Percentiles rank a stretch among this genome's conserved stretches.
Conservation (phyloP, 2,888 invertebrate species). For the Clostera curtula region DNA sequence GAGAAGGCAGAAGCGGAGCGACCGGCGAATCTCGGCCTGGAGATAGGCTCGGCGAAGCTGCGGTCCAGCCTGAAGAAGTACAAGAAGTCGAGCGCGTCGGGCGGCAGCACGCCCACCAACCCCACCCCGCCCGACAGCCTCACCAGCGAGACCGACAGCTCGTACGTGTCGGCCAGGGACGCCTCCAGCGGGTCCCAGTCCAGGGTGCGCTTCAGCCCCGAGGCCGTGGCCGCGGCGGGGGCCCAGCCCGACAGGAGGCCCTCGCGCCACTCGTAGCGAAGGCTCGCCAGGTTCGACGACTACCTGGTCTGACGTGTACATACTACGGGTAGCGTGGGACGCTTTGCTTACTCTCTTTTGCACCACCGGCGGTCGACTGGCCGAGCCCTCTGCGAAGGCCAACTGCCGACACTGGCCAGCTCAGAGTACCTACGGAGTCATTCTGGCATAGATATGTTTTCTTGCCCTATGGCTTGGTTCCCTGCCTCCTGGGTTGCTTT, state of each 20-base stretch:
- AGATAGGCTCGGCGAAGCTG: slow-evolving; percentile 79
- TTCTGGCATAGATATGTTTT: neutral
- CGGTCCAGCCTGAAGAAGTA: slow-evolving; percentile 88
- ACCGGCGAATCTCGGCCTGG: slow-evolving; percentile 74
- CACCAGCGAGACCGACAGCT: slow-evolving; percentile 88
- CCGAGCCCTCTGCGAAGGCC: slow-evolving; percentile 8
- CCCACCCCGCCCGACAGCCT: slow-evolving; percentile 90
- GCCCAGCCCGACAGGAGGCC: slow-evolving; percentile 35
- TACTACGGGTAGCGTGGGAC: slow-evolving; percentile 41
- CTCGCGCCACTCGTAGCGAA: slow-evolving; percentile 62
- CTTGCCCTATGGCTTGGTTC: slow-evolving; percentile 14
- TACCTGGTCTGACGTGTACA: slow-evolving; percentile 58
- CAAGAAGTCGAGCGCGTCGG: slow-evolving; percentile 69
- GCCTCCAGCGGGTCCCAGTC: slow-evolving; percentile 80
- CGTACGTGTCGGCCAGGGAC: slow-evolving; percentile 90
- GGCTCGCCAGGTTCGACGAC: slow-evolving; percentile 65
- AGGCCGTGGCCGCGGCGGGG: slow-evolving; percentile 79
- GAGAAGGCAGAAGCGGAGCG: slow-evolving; percentile 55
- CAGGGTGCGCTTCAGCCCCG: slow-evolving; percentile 86
- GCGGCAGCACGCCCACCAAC: slow-evolving; percentile 83
- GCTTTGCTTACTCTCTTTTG: slow-evolving; percentile 32
- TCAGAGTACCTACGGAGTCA: slow-evolving; percentile 21
- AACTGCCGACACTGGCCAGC: slow-evolving; percentile 8
- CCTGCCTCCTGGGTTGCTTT: too few relatives aligned
- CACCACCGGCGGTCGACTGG: neutral